Conservation (phyloP, 2,797 vertebrate genomes). For the Scleropages formosus region DNA sequence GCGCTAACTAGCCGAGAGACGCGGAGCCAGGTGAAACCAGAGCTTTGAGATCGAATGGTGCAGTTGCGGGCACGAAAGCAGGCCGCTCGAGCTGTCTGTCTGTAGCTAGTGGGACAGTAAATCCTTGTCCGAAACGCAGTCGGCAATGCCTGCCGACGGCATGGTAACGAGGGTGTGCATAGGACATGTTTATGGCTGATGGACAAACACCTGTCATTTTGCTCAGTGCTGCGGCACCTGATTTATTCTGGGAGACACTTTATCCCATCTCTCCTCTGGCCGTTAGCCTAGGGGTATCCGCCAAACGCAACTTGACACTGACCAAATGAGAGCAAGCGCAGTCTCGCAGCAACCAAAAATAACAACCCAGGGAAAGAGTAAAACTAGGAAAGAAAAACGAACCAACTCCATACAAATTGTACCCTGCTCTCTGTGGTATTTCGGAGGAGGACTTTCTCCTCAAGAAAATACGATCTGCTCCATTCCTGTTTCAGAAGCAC, state of each 20-base stretch:
- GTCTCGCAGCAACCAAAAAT: background rate
- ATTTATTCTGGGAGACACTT: slow-evolving; percentile 63
- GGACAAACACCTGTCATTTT: slow-evolving; percentile 66
- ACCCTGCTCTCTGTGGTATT: background rate
- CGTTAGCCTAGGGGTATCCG: background rate
- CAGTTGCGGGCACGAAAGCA: background rate
- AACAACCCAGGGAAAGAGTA: background rate
- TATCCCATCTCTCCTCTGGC: slow-evolving; percentile 57
- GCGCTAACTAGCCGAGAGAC: background rate
- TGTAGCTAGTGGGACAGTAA: slow-evolving; percentile 21
- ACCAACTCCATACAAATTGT: background rate
- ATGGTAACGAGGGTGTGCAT: slow-evolving; percentile 47
- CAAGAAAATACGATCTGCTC: background rate
- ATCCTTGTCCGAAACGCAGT: slow-evolving; percentile 43
- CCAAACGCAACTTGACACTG: background rate
- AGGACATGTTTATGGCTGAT: slow-evolving; percentile 65
- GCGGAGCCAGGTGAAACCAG: background rate
- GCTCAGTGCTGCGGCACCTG: slow-evolving; percentile 53
- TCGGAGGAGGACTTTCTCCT: background rate
- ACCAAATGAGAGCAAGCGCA: background rate
- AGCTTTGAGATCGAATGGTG: background rate
- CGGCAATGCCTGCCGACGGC: slow-evolving; percentile 47
- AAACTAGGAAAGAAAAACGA: background rate
- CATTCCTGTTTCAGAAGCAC: background rate
- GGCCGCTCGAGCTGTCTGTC: slow-evolving; percentile 9